Base-by-base conservation (phyloP, 1,140 invertebrate genomes). In the Drosophila simulans region DNA sequence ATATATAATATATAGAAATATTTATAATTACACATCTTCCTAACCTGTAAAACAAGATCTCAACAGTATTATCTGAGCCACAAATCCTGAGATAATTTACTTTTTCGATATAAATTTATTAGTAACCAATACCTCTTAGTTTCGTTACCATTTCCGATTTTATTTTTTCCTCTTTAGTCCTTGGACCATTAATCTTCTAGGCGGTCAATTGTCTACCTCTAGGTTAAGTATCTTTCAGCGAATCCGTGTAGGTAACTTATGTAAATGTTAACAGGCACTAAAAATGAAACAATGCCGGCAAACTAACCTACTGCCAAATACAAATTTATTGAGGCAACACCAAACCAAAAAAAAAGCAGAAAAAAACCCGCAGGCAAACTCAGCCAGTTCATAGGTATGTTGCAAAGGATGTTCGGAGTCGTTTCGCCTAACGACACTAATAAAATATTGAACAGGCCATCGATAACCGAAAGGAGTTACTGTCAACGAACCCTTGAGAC, bases 401-500 rank as follows among this genome's bases (percentile, higher is more conserved):
- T 20, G 72, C 15, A 64, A 71, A 71, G 68, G 65, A 71, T 70
- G 68, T 71, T 71, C 49, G 63, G 35, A 76, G 54, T 43, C 55
- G 56, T 54, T 78, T 55, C 80, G 63, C 72, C 81, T 89, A 89
- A 89, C 80, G 85, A 89, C 80, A 89, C 84, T 90, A 89, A 89
- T 89, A 89, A 89, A 89, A 89, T 89, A 89, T 89, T 89, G 84
- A 89, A 84, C 73, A 76, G 80, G 71, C 84, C 77, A 89, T 89
- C 84, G 84, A 90, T 89, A 90, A 89, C 80, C 68, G 35, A 78
- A 80, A 88, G 79, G 69, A 79, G 83, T 85, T 80, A 49, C 54
- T 80, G 84, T 88, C 83, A 86, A 86, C 83, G 79, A 86, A 86
- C 83, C 83, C 57, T 79, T 20, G 35, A 7, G 11, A 4, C 37